Conservation (phyloP, 1,140 invertebrate species). For the Ruditapes philippinarum region DNA sequence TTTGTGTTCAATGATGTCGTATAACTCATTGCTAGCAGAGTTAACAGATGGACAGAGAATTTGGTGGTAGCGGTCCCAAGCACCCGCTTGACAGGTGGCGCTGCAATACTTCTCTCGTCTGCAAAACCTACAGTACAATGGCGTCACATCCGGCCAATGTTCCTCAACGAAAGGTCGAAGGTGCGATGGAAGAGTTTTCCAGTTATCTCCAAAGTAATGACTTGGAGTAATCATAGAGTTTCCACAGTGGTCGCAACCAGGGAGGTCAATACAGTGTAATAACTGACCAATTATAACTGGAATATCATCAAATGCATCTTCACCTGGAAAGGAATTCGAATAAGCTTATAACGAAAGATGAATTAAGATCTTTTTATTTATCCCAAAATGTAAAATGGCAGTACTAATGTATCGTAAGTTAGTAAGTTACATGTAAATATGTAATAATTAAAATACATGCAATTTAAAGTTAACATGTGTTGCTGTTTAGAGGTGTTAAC, state of each 20-base stretch:
- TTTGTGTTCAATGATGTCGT: slow-evolving; percentile 77
- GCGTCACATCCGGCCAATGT: slow-evolving; percentile 76
- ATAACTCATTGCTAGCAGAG: slow-evolving; percentile 72
- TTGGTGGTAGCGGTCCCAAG: slow-evolving; percentile 79
- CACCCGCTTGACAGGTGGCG: slow-evolving; percentile 72
- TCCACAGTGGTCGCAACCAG: slow-evolving; percentile 80
- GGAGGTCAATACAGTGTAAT: slow-evolving; percentile 54
- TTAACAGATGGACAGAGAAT: slow-evolving; percentile 80
- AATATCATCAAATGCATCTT: slow-evolving; percentile 74
- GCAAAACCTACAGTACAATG: slow-evolving; percentile 75
- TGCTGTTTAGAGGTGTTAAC: too few species aligned
- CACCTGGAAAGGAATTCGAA: too few species aligned
- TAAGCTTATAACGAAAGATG: too few species aligned
- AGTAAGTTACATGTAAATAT: too few species aligned
- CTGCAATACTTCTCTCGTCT: slow-evolving; percentile 80
- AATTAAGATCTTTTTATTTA: too few species aligned
- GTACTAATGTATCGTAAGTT: too few species aligned
- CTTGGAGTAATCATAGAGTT: slow-evolving; percentile 75
- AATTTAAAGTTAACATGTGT: too few species aligned
- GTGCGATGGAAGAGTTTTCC: slow-evolving; percentile 47
- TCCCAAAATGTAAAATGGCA: too few species aligned
- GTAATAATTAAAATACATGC: too few species aligned
- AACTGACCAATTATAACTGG: slow-evolving; percentile 76
- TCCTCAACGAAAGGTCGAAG: slow-evolving; percentile 71
- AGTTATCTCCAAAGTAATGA: slow-evolving; percentile 78